Base-by-base conservation (phyloP, 1,140 invertebrate genomes). In the Globodera ellingtonae region DNA sequence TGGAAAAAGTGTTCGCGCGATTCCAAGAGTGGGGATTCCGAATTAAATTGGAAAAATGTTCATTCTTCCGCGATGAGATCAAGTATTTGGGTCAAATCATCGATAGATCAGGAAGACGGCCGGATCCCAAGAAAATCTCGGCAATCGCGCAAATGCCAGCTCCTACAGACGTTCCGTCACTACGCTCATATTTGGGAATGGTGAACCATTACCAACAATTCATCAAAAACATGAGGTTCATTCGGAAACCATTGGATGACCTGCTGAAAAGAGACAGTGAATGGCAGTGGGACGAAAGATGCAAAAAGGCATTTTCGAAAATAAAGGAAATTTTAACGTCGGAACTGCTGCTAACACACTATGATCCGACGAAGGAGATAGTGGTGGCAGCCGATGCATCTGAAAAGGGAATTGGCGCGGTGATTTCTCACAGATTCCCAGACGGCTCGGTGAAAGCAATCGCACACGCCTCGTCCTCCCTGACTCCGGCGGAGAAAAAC, bases 11-110 rank as follows among this genome's bases (percentile, higher is more conserved):
- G 56, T 59, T 59, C 0, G 8, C 56, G 9, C 24, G 56, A 15
- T 13, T 59, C 2, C 56, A 59, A 59, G 9, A 8, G 15, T 67
- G 56, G 2, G 56, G 50, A 5, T 71, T 71, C 15, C 70, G 70
- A 5, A 15, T 71, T 0, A 71, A 48, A 71, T 52, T 71, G 46
- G 50, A 71, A 71, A 52, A 71, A 71, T 47, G 9, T 15, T 71
- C 18, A 79, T 92, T 5, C 92, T 87, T 85, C 90, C 89, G 6
- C 87, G 92, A 5, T 89, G 89, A 78, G 90, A 91, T 84, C 92
- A 92, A 71, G 24, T 71, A 71, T 18, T 35, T 78, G 13, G 77
- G 77, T 52, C 47, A 50, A n/a, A 72, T 78, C 6, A n/a, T 78
- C 8, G 24, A 35, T 21, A 15, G n/a, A 10, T 3, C 24, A 10